Evolutionary conservation across 2,113 vertebrate species (phyloP).

Genomic region (Alethe castanea): DNA sequence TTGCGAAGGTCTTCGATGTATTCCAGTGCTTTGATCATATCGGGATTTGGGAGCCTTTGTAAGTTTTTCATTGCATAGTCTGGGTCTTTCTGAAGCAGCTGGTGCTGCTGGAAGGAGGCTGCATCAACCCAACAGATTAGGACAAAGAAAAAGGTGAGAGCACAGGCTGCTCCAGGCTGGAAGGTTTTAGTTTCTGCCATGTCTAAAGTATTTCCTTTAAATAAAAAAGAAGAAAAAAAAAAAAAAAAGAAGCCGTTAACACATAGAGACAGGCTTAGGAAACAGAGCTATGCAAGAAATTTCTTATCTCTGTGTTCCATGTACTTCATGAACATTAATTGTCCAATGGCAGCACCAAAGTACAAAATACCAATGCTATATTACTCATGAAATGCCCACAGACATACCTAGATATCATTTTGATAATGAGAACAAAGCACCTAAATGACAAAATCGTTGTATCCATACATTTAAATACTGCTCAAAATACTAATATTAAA

Average conservation of each 20-base stretch:
- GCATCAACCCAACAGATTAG: slow-evolving; percentile 71
- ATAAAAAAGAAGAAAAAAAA: slow-evolving; percentile 65
- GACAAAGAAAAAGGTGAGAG: slow-evolving; percentile 69
- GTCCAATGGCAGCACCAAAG: not conserved
- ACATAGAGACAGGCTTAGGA: not conserved
- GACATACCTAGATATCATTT: not conserved
- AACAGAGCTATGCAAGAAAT: not conserved
- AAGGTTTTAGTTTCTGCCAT: slow-evolving; percentile 71
- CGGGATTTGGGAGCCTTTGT: slow-evolving; percentile 75
- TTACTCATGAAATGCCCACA: not conserved
- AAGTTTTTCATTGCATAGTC: slow-evolving; percentile 74
- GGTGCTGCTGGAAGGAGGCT: slow-evolving; percentile 83
- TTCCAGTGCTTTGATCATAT: slow-evolving; percentile 93
- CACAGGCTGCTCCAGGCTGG: slow-evolving; percentile 55
- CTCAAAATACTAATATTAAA: not conserved
- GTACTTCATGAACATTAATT: not conserved
- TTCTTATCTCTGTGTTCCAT: not conserved
- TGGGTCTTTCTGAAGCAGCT: slow-evolving; percentile 80
- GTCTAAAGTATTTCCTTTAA: slow-evolving; percentile 78
- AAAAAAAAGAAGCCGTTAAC: slow-evolving; percentile 50
- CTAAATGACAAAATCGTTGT: not conserved
- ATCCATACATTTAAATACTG: not conserved
- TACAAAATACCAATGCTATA: not conserved
- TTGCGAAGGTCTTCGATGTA: slow-evolving; percentile 91
- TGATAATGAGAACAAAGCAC: not conserved